Conservation (phyloP, 92 coral and sea anemone genomes). For the Actinostola sp. region DNA sequence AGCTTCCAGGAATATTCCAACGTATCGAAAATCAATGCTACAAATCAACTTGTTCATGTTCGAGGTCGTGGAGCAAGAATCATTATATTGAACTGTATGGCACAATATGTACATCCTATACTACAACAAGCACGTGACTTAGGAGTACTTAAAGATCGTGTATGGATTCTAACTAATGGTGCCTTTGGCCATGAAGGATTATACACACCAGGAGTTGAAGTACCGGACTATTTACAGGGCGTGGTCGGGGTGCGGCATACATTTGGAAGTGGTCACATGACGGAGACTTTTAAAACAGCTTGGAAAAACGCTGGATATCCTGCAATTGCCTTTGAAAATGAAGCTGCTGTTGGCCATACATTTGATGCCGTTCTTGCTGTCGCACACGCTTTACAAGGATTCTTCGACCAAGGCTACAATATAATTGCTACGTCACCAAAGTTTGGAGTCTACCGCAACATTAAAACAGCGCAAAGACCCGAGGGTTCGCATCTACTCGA, state of each 20-base stretch:
- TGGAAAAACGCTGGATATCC: slow-evolving; percentile 62
- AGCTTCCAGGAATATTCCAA: slow-evolving; percentile 69
- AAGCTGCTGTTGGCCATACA: slow-evolving; percentile 69
- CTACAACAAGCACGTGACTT: slow-evolving; percentile 79
- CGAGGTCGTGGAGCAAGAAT: slow-evolving; percentile 77
- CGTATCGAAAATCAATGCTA: slow-evolving; percentile 67
- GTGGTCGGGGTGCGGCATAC: slow-evolving; percentile 78
- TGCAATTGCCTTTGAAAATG: slow-evolving; percentile 46
- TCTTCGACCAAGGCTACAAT: slow-evolving; percentile 60
- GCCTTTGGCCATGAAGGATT: slow-evolving; percentile 70
- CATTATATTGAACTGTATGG: slow-evolving; percentile 70
- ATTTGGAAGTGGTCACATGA: slow-evolving; percentile 55
- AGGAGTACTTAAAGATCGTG: slow-evolving; percentile 79
- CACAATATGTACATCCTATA: slow-evolving; percentile 54
- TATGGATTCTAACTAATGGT: slow-evolving; percentile 81
- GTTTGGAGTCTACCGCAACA: slow-evolving; percentile 43
- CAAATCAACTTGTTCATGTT: slow-evolving; percentile 70
- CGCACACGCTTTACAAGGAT: slow-evolving; percentile 69
- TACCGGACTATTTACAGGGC: slow-evolving; percentile 75
- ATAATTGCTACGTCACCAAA: slow-evolving; percentile 33
- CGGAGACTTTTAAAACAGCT: slow-evolving; percentile 46
- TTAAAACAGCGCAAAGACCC: slow-evolving; percentile 34
- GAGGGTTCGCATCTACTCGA: slow-evolving; percentile 60
- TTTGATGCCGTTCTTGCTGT: slow-evolving; percentile 81
- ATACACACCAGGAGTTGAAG: slow-evolving; percentile 37